A percentile compares a stretch with the other conserved stretches of the same genome.
Evolutionary conservation across 2,113 vertebrate species (phyloP).

Genomic region (Elaphurus davidianus): DNA sequence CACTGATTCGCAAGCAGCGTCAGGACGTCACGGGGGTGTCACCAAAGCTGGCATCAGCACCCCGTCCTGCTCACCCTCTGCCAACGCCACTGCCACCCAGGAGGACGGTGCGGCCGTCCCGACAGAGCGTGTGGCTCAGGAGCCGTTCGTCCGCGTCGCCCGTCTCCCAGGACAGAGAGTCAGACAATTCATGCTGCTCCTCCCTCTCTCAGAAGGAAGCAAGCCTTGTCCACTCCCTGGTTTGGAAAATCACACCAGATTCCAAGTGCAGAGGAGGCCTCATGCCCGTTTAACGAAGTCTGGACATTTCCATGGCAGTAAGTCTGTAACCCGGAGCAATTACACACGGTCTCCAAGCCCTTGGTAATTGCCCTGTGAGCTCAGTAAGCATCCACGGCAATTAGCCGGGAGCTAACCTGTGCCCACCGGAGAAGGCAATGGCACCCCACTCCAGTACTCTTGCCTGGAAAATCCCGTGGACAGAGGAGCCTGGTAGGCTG

Average conservation of each 20-base stretch:
- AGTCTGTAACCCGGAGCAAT: slow-evolving; percentile 46
- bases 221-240: background rate
- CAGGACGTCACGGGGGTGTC: background rate
- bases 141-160: background rate
- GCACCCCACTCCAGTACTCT: too few species aligned
- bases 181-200: background rate
- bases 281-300: background rate
- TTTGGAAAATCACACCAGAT: slow-evolving; percentile 8
- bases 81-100: background rate
- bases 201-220: background rate
- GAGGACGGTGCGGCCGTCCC: background rate
- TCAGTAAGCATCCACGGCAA: slow-evolving; percentile 62
- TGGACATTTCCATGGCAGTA: background rate
- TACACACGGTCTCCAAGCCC: slow-evolving; percentile 48
- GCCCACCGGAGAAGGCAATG: background rate
- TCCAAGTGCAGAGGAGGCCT: background rate
- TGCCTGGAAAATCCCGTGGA: too few species aligned
- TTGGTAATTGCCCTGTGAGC: slow-evolving; percentile 51
- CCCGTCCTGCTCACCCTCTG: background rate
- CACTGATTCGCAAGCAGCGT: background rate
- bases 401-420: slow-evolving; percentile 58
- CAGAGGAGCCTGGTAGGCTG: too few species aligned
- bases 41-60: background rate
- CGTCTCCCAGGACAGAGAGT: background rate
- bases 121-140: background rate